A percentile compares a stretch with the other conserved stretches of the same genome.
Conservation (phyloP, 92 coral and sea anemone species). For the Meandrina meandrites region DNA sequence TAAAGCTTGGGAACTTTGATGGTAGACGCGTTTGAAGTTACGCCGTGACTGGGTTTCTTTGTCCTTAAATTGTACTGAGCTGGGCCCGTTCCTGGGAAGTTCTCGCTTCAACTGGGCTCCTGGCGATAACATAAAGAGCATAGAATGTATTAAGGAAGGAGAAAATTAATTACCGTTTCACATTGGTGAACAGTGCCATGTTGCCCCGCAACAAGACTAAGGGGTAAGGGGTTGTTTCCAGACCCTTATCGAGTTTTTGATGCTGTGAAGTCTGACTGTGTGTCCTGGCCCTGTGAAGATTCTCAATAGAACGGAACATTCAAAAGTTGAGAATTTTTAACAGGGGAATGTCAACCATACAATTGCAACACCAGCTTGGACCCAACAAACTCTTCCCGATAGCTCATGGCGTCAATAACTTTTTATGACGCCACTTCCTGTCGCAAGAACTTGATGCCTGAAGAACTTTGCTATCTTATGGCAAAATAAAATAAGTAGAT, state of each 20-base stretch:
- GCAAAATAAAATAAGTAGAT: not conserved
- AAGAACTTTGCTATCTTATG: not conserved
- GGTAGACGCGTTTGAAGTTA: not conserved
- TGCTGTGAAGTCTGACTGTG: not conserved
- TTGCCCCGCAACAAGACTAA: not conserved
- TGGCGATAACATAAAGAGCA: not conserved
- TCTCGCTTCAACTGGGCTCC: not conserved
- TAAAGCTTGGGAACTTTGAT: no score
- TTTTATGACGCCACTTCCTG: not conserved
- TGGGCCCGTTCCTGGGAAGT: not conserved
- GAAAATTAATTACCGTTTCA: not conserved
- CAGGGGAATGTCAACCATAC: not conserved
- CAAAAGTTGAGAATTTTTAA: not conserved
- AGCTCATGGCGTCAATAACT: not conserved
- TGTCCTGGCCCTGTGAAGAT: not conserved
- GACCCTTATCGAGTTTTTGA: not conserved
- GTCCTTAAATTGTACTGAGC: not conserved
- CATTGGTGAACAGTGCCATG: not conserved
- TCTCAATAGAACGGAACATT: not conserved
- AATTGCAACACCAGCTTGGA: not conserved
- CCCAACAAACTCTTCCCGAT: not conserved
- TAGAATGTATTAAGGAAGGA: not conserved
- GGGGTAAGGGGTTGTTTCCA: no score
- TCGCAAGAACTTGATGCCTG: not conserved
- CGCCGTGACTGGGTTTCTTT: not conserved